Evolutionary conservation across 2,888 invertebrate genomes (phyloP).

Genomic region (Eristalis intricaria): DNA sequence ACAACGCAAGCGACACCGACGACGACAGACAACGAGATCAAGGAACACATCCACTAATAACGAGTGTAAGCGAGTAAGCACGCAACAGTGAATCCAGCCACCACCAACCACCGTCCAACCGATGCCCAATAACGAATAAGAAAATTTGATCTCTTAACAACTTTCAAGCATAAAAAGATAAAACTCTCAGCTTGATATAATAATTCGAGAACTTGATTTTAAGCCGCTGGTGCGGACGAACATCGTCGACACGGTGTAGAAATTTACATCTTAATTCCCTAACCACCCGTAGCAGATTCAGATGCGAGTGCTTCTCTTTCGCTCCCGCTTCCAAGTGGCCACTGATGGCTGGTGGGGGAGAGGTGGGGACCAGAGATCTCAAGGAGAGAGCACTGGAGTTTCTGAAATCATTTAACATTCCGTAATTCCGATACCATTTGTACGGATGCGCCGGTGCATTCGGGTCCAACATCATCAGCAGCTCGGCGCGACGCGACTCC

Average conservation of each 20-base stretch:
- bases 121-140: slow-evolving; percentile 66
- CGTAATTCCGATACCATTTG: slow-evolving; percentile 64
- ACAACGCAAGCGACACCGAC: slow-evolving; percentile 17
- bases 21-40: slow-evolving; percentile 6
- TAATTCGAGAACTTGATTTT: slow-evolving; percentile 72
- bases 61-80: slow-evolving; percentile 71
- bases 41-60: slow-evolving; percentile 58
- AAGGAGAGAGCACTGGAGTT: slow-evolving; percentile 8
- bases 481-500: neutral
- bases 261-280: slow-evolving; percentile 73
- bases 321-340: neutral
- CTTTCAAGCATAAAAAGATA: slow-evolving; percentile 72
- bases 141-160: slow-evolving; percentile 72
- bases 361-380: neutral
- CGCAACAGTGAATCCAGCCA: slow-evolving; percentile 41
- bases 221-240: slow-evolving; percentile 72
- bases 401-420: slow-evolving; percentile 71
- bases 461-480: neutral
- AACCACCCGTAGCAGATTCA: slow-evolving; percentile 72
- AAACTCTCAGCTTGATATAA: slow-evolving; percentile 73
- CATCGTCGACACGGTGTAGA: slow-evolving; percentile 72
- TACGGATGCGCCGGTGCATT: slow-evolving; percentile 23
- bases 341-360: neutral
- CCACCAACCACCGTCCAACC: neutral
- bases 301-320: slow-evolving; percentile 23